phyloP scores from a whole-genome alignment of 35 echinoderm and acorn worm species.

The Apostichopus californicus region DNA sequence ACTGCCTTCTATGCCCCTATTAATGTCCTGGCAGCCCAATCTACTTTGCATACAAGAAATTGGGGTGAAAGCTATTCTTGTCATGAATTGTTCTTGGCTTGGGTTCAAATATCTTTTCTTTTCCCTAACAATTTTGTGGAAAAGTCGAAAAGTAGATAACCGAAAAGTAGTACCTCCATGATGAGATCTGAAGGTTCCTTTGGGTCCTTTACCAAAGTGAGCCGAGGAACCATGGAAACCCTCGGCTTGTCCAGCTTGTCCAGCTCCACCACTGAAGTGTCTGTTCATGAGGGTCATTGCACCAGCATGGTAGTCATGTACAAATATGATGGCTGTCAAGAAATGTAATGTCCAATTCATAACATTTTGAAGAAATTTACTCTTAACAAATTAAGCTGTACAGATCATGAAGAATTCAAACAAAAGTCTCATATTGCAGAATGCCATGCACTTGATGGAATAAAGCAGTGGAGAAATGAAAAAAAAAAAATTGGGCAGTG shows the following conservation, averaged over 20 bases:
- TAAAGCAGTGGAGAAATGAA: no score
- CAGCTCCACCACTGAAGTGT: slow-evolving; percentile 72
- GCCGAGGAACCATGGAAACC: slow-evolving; percentile 34
- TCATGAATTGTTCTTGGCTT: no score
- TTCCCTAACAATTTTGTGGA: no score
- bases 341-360: not conserved
- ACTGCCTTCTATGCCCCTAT: no score
- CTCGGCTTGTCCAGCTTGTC: not conserved
- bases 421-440: no score
- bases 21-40: no score
- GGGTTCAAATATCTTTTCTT: no score
- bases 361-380: not conserved
- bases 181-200: slow-evolving; percentile 64
- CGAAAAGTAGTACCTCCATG: slow-evolving; percentile 15
- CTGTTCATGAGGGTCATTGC: slow-evolving; percentile 86
- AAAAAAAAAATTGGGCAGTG: no score
- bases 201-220: slow-evolving; percentile 73
- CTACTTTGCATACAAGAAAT: no score
- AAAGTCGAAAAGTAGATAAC: not conserved
- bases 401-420: no score
- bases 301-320: slow-evolving; percentile 94
- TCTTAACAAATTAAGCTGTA: not conserved
- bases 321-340: slow-evolving; percentile 93
- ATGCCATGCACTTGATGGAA: no score
- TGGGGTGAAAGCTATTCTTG: no score